Base-by-base conservation (phyloP, 2,888 invertebrate genomes). In the Drosophila vallismaia region DNA sequence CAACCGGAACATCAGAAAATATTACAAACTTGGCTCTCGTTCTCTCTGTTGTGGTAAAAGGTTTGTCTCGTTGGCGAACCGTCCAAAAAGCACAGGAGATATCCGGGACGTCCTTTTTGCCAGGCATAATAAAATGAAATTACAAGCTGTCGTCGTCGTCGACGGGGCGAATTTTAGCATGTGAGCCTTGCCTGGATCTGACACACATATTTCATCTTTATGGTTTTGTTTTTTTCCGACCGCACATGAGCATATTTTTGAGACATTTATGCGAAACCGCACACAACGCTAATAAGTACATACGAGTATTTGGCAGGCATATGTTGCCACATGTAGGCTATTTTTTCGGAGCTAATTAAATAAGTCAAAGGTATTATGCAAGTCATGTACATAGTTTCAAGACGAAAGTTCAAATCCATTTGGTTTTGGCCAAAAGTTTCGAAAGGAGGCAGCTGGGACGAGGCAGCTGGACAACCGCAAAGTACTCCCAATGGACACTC, bases 81-180 rank as follows among this genome's bases (percentile, higher is more conserved):
- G 28, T 42, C 40, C 6, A 42, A 38, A 53, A 50, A 19, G 58
- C 45, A 38, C 46, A 54, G 54, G 42, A 57, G 51, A 66, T 57
- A 14, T 7, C 12, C 9, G 38, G 68, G 44, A 42, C 51, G 40
- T 63, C 71, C 57, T 54, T 64, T 57, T 53, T 45, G 49, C 4
- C 9, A 53, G 60, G 44, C 38, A 45, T 81, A 75, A 84, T 84
- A 81, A 75, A 81, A 81, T 71, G 62, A 75, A 75, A 81, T 77
- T 77, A 70, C 77, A 63, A 75, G 67, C 75, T 71, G 81, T 79
- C 55, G 76, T 69, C 76, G 52, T 14, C 55, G 19, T 19, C 19
- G 19, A n/a, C 55, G 33, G 59, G 31, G 29, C 38, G 50, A 74
- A 54, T 62, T 62, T 62, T 62, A 58, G 59, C 60, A 62, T 62